A percentile compares a stretch with the other conserved stretches of the same genome.
These are phyloP conservation scores for Gastrophysa polygoni DNA, from an alignment of 2,888 invertebrate genomes.

Conservation along the genomic window DNA sequence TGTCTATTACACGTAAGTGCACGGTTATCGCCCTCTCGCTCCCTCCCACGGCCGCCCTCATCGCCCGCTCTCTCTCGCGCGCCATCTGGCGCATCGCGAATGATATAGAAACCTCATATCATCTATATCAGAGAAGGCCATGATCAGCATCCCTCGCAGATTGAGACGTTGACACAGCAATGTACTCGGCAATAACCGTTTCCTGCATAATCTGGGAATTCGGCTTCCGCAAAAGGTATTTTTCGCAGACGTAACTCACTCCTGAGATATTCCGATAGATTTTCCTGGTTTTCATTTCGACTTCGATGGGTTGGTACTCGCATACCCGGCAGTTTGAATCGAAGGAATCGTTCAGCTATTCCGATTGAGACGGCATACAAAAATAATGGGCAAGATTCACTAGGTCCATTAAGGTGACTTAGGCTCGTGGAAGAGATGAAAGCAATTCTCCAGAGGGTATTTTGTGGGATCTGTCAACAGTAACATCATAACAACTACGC, in stretches of 20 bases:
- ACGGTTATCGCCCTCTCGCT: slow-evolving; percentile 37
- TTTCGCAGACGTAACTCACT: slow-evolving; percentile 45
- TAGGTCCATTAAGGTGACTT: too few species aligned
- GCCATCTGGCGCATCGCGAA: slow-evolving; percentile 43
- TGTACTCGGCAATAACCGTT: slow-evolving; percentile 56
- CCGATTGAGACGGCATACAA: too few species aligned
- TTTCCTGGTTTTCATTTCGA: slow-evolving; percentile 41
- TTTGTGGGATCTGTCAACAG: too few species aligned
- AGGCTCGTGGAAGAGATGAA: too few species aligned
- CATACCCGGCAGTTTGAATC: not conserved
- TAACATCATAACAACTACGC: too few species aligned
- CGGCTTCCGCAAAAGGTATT: slow-evolving; percentile 44
- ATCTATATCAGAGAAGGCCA: slow-evolving; percentile 43
- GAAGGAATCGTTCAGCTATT: too few species aligned
- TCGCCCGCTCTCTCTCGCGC: slow-evolving; percentile 35
- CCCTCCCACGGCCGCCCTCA: slow-evolving; percentile 16
- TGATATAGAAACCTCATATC: slow-evolving; percentile 46
- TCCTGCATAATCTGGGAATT: slow-evolving; percentile 53
- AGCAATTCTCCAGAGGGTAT: too few species aligned
- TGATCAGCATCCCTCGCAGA: slow-evolving; percentile 51
- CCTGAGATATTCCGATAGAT: slow-evolving; percentile 48
- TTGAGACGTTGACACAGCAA: slow-evolving; percentile 56
- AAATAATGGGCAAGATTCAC: too few species aligned
- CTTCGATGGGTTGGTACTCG: slow-evolving; percentile 29
- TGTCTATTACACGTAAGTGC: slow-evolving; percentile 52